phyloP scores from a whole-genome alignment of 2,113 vertebrate genomes.

The Mesocricetus auratus region DNA sequence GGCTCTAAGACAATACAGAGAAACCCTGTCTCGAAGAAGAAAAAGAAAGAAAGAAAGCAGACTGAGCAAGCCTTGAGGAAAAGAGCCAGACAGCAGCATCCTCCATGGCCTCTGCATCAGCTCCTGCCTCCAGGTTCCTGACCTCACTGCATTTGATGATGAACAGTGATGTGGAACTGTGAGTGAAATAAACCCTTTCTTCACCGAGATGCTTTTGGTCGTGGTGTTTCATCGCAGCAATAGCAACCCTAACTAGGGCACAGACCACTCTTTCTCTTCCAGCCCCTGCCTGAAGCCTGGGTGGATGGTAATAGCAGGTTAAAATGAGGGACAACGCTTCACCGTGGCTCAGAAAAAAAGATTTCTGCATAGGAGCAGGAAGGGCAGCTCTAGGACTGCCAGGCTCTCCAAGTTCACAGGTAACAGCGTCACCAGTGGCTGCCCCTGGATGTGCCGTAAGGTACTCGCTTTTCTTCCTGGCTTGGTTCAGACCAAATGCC shows the following conservation, averaged over 20 bases:
- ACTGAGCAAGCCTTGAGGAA: background rate
- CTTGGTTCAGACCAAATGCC: background rate
- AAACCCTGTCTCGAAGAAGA: too few species aligned
- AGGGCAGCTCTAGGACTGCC: background rate
- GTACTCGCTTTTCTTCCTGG: background rate
- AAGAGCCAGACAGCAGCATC: background rate
- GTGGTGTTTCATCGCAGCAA: background rate
- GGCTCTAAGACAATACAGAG: too few species aligned
- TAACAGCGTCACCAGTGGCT: background rate
- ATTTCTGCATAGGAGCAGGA: background rate
- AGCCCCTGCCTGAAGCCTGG: background rate
- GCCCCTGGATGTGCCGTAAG: background rate
- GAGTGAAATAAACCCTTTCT: background rate
- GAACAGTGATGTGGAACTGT: background rate
- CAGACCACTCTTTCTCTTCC: background rate
- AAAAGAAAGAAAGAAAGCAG: conserved; percentile 10
- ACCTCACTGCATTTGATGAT: background rate
- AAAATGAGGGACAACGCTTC: background rate
- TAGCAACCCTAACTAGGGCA: background rate
- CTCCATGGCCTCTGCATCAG: background rate
- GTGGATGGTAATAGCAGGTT: background rate
- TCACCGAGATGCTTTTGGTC: background rate
- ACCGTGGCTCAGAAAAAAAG: background rate
- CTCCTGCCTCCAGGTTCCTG: background rate
- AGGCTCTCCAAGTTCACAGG: background rate